Conservation (phyloP, 1,140 invertebrate genomes). For the Aphidius ervi region DNA sequence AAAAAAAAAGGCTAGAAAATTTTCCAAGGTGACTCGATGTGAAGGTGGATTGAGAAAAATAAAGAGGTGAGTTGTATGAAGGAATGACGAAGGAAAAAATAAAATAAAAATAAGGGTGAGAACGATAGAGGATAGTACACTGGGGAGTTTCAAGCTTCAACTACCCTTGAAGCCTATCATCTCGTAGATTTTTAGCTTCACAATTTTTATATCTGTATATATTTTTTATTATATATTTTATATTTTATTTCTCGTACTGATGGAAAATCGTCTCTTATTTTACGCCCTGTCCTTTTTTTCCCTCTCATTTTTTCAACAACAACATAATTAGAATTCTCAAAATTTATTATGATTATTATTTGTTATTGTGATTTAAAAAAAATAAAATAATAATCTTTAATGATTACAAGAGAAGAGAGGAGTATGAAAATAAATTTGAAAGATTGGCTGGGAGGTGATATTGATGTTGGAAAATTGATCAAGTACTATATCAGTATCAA, state of each 20-base stretch:
- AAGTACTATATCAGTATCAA: constrained; percentile 46
- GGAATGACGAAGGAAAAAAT: not conserved
- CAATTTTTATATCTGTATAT: constrained; percentile 1
- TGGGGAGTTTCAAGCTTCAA: constrained; percentile 30
- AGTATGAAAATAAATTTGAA: not conserved
- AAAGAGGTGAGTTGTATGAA: constrained; percentile 12
- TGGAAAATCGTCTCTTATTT: too few species aligned
- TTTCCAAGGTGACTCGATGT: constrained; percentile 18
- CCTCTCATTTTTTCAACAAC: too few species aligned
- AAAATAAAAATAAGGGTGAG: not conserved
- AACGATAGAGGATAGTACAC: constrained; percentile 28
- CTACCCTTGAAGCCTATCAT: constrained; percentile 25
- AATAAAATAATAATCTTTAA: too few species aligned
- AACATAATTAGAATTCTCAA: too few species aligned
- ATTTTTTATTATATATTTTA: too few species aligned
- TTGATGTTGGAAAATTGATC: constrained; percentile 23
- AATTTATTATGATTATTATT: too few species aligned
- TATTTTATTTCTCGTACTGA: too few species aligned
- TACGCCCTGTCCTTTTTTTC: too few species aligned
- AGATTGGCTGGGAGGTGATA: not conserved
- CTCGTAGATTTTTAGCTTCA: constrained; percentile 15
- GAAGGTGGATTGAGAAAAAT: constrained; percentile 1
- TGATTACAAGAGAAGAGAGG: too few species aligned
- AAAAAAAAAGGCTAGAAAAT: constrained; percentile 31
- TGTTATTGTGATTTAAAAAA: too few species aligned